Conservation (phyloP, 2,113 vertebrate species). For the Stictonetta naevosa region DNA sequence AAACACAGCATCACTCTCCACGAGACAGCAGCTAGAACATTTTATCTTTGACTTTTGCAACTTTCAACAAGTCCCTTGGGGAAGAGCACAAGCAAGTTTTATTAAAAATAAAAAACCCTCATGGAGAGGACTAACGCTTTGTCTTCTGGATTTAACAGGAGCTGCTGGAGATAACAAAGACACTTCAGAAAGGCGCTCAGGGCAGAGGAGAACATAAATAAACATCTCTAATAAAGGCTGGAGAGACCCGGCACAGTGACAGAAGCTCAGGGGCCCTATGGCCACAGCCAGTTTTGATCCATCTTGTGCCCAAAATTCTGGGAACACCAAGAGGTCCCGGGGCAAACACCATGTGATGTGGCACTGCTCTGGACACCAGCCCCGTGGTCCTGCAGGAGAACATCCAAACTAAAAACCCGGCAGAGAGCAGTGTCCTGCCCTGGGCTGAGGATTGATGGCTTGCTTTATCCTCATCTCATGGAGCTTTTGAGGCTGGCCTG, state of each 20-base stretch:
- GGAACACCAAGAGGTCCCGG: neutral
- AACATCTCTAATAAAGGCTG: neutral
- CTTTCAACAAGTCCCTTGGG: conserved; percentile 39
- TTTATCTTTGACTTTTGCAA: conserved; percentile 11
- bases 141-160: conserved; percentile 28
- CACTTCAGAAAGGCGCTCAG: neutral
- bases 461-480: neutral
- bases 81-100: conserved; percentile 13
- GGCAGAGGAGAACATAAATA: neutral
- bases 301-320: neutral
- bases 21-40: conserved; percentile 26
- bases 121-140: neutral
- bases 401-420: neutral
- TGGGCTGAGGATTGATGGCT: neutral
- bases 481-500: neutral
- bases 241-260: neutral
- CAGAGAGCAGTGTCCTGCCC: neutral
- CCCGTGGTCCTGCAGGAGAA: neutral
- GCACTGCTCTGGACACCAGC: accelerated
- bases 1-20: neutral
- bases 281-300: neutral
- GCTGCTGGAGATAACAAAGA: neutral
- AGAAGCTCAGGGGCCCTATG: neutral
- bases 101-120: conserved; percentile 61
- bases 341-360: neutral